phyloP scores from a whole-genome alignment of 2,113 vertebrate genomes.

The Nicator chloris region DNA sequence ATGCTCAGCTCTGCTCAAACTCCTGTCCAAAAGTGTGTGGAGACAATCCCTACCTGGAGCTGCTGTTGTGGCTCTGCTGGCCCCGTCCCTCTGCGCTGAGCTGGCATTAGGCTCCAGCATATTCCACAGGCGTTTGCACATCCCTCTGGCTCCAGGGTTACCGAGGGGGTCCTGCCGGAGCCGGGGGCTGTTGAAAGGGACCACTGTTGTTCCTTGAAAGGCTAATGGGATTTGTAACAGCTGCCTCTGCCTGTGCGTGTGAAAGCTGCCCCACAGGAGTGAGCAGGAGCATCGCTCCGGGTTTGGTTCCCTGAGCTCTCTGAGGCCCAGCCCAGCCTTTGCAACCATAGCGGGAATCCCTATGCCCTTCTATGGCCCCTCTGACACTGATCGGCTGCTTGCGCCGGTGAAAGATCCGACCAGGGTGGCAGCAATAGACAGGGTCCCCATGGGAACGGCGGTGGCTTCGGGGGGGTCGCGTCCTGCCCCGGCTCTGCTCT shows the following conservation, averaged over 20 bases:
- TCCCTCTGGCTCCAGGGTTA: neutral
- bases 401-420: neutral
- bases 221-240: neutral
- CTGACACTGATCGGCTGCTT: neutral
- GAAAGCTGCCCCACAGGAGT: neutral
- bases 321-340: neutral
- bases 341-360: neutral
- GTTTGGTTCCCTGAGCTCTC: neutral
- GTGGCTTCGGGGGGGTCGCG: fast-evolving
- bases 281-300: neutral
- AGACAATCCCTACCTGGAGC: neutral
- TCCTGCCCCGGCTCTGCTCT: neutral
- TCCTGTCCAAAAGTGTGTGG: neutral
- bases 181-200: neutral
- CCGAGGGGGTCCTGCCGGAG: neutral
- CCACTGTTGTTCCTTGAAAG: neutral
- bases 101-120: neutral
- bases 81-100: neutral
- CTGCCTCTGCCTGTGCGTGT: neutral
- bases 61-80: neutral
- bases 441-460: neutral
- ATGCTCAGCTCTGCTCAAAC: neutral
- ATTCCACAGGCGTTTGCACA: neutral
- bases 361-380: neutral
- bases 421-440: neutral